Base-by-base conservation (phyloP, 2,888 invertebrate species). In the Phytoseiulus persimilis region DNA sequence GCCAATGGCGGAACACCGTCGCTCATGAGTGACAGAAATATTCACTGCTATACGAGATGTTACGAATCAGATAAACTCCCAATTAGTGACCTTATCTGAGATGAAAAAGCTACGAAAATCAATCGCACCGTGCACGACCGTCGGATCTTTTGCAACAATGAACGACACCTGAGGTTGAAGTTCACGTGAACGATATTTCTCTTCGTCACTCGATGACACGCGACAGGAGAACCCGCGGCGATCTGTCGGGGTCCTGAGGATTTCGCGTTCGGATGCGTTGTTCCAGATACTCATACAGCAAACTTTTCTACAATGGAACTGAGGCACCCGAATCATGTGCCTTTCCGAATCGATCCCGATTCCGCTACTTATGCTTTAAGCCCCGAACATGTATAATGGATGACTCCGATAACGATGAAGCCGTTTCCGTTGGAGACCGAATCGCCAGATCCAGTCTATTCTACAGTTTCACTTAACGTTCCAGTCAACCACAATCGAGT, bases 401-500 rank as follows among this genome's bases (percentile, higher is more conserved):
- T 39, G 39, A 39, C 39, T 39, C 5, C 9, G 39, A 39, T 39
- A 39, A 39, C 39, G 39, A 39, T 39, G 9, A 39, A 39, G 39
- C 39, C 9, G n/a, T n/a, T n/a, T n/a, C n/a, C n/a, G n/a, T 9
- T 39, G 39, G 39, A 39, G 39, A 39, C 39, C 3, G 39, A 39
- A 39, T 39, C 9, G 39, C 39, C 39, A 9, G 5, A 39, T 39
- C 39, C 39, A 39, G 39, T 39, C 39, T 3, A 39, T 39, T 39
- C 9, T 6, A 39, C 39, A 39, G 5, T 39, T 28, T 18, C 65
- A 14, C 65, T 23, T 6, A 28, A 65, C 18, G 31, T 87, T 87
- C 6, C 33, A 87, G 87, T 39, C 45, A 45, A 87, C 3, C 32
- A 87, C 87, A 87, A 87, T 33, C 87, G 87, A n/a, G 87, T 87